Evolutionary conservation across 1,140 invertebrate species (phyloP).

Genomic region (Globodera rostochiensis): DNA sequence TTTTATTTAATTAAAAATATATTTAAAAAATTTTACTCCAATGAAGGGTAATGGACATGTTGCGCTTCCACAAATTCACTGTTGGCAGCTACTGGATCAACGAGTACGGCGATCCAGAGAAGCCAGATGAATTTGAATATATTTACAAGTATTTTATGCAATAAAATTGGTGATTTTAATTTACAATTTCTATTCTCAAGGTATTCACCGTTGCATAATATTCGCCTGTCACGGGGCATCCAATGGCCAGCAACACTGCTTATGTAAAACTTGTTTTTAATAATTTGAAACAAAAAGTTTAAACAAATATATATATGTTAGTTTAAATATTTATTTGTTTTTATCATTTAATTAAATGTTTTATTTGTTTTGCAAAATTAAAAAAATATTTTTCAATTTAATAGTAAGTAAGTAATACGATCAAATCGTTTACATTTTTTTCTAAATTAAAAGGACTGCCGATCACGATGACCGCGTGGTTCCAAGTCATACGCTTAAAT

Average conservation of each 20-base stretch:
- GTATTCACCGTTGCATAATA: slow-evolving; percentile 91
- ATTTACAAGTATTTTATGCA: slow-evolving; percentile 74
- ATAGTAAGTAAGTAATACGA: too few species aligned
- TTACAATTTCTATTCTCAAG: slow-evolving; percentile 53
- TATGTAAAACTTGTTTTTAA: slow-evolving; percentile 63
- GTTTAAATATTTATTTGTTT: too few species aligned
- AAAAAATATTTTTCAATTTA: background rate
- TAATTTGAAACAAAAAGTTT: background rate
- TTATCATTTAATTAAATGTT: slow-evolving; percentile 73
- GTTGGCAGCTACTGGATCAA: slow-evolving; percentile 94
- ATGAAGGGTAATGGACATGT: slow-evolving; percentile 88
- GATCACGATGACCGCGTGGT: slow-evolving; percentile 96
- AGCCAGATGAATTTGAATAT: slow-evolving; percentile 83
- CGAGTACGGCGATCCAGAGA: slow-evolving; percentile 90
- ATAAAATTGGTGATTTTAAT: background rate
- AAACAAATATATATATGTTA: background rate
- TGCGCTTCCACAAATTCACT: slow-evolving; percentile 96
- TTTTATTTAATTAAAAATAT: background rate
- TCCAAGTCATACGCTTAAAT: slow-evolving; percentile 91
- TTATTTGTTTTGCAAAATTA: slow-evolving; percentile 78
- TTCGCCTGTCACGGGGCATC: slow-evolving; percentile 69
- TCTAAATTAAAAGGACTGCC: slow-evolving; percentile 85
- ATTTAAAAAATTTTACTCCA: background rate
- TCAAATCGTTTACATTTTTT: background rate
- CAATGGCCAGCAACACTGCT: slow-evolving; percentile 89